Conservation (phyloP, 2,888 invertebrate species). For the Seira ritae region DNA sequence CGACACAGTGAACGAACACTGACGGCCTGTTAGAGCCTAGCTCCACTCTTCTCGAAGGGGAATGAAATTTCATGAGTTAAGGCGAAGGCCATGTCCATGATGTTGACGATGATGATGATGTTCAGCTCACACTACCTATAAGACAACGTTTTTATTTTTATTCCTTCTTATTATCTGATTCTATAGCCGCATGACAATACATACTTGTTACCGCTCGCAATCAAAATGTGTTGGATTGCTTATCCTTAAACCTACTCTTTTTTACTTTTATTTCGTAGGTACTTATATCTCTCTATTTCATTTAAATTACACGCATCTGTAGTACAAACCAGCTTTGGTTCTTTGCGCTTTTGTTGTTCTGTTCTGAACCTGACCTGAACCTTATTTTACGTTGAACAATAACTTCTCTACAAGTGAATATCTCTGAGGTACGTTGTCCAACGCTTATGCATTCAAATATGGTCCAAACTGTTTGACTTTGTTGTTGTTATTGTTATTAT, state of each 20-base stretch:
- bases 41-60: conserved; percentile 56
- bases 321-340: too few relatives aligned
- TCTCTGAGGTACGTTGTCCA: too few relatives aligned
- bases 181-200: neutral
- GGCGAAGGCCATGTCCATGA: conserved; percentile 62
- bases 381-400: neutral
- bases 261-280: conserved; percentile 14
- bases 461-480: neutral
- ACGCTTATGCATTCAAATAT: neutral
- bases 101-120: conserved; percentile 18
- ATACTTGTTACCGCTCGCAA: neutral
- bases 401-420: too few relatives aligned
- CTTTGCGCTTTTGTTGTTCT: too few relatives aligned
- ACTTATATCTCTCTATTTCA: neutral
- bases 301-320: neutral
- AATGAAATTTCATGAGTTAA: conserved; percentile 65
- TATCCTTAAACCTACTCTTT: neutral
- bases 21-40: neutral
- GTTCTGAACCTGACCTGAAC: too few relatives aligned
- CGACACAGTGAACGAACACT: neutral
- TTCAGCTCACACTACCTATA: neutral
- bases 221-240: conserved; percentile 1
- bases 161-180: neutral
- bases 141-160: neutral
- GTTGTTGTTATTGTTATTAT: neutral